phyloP scores from a whole-genome alignment of 2,797 vertebrate genomes.

The Novumbra hubbsi region DNA sequence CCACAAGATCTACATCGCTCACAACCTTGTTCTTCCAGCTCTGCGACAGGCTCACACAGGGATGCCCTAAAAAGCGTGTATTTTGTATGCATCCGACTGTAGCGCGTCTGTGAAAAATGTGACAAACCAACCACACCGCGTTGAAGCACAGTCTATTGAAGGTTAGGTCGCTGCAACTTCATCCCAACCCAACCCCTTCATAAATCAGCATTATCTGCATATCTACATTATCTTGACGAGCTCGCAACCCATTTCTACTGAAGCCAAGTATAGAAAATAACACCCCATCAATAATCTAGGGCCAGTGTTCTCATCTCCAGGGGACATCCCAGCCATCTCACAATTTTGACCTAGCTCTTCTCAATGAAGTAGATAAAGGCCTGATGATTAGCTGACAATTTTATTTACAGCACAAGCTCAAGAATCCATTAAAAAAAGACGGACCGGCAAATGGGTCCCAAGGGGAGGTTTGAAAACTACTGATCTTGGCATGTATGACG shows the following conservation, averaged over 20 bases:
- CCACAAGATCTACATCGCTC: neutral
- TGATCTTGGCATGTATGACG: too few species aligned
- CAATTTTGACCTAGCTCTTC: neutral
- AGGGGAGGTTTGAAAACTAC: too few species aligned
- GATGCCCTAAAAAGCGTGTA: neutral
- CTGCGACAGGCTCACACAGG: neutral
- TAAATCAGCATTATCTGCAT: constrained; percentile 45
- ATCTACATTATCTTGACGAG: constrained; percentile 51
- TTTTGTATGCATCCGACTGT: neutral
- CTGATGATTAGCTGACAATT: too few species aligned
- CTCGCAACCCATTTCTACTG: constrained; percentile 37
- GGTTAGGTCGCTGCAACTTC: constrained; percentile 47
- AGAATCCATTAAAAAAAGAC: too few species aligned
- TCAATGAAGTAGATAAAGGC: too few species aligned
- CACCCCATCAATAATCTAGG: too few species aligned
- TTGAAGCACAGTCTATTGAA: constrained; percentile 16
- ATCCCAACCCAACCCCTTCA: constrained; percentile 35
- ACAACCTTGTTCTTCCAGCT: neutral
- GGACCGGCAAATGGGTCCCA: too few species aligned
- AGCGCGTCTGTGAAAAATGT: neutral
- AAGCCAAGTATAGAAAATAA: neutral
- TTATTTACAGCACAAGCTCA: too few species aligned
- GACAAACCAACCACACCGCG: neutral
- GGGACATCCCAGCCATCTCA: too few species aligned
- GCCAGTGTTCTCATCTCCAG: too few species aligned